Evolutionary conservation across 2,113 vertebrate species (phyloP), one percentile per base, ranked within the genome.

Genomic region (Numenius arquata): DNA sequence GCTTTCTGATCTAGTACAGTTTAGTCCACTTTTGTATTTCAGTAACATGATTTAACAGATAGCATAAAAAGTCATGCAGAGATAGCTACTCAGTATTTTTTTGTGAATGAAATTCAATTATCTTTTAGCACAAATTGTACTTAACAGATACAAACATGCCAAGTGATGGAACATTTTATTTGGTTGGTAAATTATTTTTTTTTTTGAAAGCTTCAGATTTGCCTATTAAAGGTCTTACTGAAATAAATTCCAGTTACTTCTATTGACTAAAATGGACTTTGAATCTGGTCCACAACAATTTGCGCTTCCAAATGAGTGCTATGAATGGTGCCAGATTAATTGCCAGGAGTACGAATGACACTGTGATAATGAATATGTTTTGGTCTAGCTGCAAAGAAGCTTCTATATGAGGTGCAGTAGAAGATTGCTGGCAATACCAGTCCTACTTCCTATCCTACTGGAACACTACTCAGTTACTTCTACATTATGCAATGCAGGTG

Each of bases 301-400:
- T 65, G 32, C 16, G 38, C 10, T 63, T 77, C 30, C 48, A 74
- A 62, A 56, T 22, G 5, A 62, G 22, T 65, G 17, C 10, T 67
- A 11, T 16, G 20, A 59, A 38, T 53, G 11, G 7, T 70, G 26
- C 30, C 19, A 83, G 34, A 68, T 47, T 45, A 52, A 12, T n/a
- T 77, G 15, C 19, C 47, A 53, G 7, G 8, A 18, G 12, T 59
- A 58, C 0, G 0, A 52, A 85, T 2, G 3, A 34, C 38, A 47
- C 8, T 26, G 14, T 16, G 20, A 34, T 58, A 65, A 47, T 36
- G 11, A 55, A 5, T 20, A 48, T n/a, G 9, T 26, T 88, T 85
- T 81, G 27, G 3, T 62, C 10, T 65, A 30, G n/a, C 5, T 38
- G 20, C 81, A 66, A 43, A 53, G 10, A 77, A 67, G 18, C 2